Base-by-base conservation (phyloP, 2,113 vertebrate species). In the Corydoras sp. region DNA sequence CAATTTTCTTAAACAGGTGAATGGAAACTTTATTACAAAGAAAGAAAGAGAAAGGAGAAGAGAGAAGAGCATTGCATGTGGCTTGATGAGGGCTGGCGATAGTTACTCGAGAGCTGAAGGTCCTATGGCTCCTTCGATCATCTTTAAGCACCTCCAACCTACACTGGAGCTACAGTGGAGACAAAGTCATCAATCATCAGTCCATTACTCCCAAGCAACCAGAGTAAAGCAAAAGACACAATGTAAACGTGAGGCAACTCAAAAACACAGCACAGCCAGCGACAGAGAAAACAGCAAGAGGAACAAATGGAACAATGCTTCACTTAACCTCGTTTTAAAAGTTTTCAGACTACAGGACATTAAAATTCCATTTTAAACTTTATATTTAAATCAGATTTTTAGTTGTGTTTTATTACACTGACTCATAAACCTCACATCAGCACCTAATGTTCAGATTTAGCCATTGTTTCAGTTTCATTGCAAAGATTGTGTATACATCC, bases 101-200 rank as follows among this genome's bases (percentile, higher is more conserved):
- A 97, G 95, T 98, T 97, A 98, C 94, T 98, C 94, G 95, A 90
- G 93, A 95, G 92, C 94, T 93, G 94, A 94, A 95, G 92, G 93
- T 94, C 95, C 93, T 93, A 93, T 89, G 93, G 90, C 89, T 97
- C 92, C 93, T 97, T 90, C 95, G 93, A 96, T 98, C 95, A 97
- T 98, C 95, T 96, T 99, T 98, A 93, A 99, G 95, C 93, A 94
- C 94, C 94, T 98, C 94, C 95, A 97, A 97, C 93, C 92, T 98
- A 97, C 93, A 97, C 93, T 97, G 96, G 93, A 98, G 95, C 94
- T 97, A 96, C 72, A 68, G 91, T 92, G 90, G 89, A 89, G 88
- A 90, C 88, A 90, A 88, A 89, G 87, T 86, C 85, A 88, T 87
- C 87, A 89, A 85, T 86, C 85, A 82, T 89, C 88, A 90, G 86